Base-by-base conservation (phyloP, 2,888 invertebrate genomes). In the Meteorus cinctellus region DNA sequence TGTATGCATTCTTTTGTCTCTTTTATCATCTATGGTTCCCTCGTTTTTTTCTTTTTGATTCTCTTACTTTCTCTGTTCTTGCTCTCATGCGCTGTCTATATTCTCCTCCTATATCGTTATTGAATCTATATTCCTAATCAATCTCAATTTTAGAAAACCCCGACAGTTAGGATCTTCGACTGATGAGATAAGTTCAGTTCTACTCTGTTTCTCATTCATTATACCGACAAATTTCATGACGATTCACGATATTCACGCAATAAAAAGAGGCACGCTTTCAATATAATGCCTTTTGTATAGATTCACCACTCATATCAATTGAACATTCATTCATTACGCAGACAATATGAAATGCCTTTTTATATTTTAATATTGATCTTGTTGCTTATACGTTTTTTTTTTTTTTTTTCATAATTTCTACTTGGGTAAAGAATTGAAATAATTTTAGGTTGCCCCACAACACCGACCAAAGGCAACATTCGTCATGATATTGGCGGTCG, bases 361-460 rank as follows among this genome's bases (percentile, higher is more conserved):
- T 34, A 29, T 24, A 16, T 34, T 69, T 34, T 0, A 68, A 55
- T 51, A 12, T 51, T 5, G 27, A 31, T 72, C 34, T 31, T 10
- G 65, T 1, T 29, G 16, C 29, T 72, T 31, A 6, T 34, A n/a
- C 6, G n/a, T 60, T 24, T 60, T 71, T 24, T 51, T 16, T n/a
- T n/a, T 63, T 45, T 62, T 27, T 34, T 19, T 10, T n/a, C 45
- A 51, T 59, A n/a, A 19, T 19, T 12, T 19, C 16, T 12, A 19
- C n/a, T 27, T 31, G 27, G 29, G 19, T 62, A 71, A 74, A 48
- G 51, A 72, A 45, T 63, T 62, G 68, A 78, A 78, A 81, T 86
- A 80, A 86, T 90, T 90, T 86, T 90, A 93, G 93, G 93, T 84
- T 93, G 92, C 88, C 93, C 92, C 79, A 92, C 94, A 73, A 92